phyloP scores from a whole-genome alignment of 2,888 invertebrate species.

The Microplitis manilae region DNA sequence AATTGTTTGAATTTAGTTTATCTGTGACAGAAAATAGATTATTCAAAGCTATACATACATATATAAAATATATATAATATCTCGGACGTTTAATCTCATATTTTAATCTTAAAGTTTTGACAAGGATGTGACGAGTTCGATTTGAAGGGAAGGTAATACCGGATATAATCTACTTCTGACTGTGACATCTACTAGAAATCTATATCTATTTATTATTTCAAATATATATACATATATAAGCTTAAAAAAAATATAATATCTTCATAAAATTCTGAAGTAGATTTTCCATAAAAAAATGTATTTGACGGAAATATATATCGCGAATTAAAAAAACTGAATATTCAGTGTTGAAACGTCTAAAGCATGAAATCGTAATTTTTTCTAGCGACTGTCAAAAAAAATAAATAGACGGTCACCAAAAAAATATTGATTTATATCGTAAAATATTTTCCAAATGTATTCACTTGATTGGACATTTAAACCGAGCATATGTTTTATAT shows the following conservation, averaged over 20 bases:
- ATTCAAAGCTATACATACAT: too few species aligned
- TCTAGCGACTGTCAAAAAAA: not conserved
- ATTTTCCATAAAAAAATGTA: too few species aligned
- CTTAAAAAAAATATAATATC: too few species aligned
- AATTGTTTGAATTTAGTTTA: not conserved
- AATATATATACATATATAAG: too few species aligned
- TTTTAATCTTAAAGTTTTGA: constrained; percentile 11
- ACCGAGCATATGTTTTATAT: constrained; percentile 19
- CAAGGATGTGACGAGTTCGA: constrained; percentile 2
- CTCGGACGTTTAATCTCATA: not conserved
- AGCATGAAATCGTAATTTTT: too few species aligned
- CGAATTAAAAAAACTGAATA: too few species aligned
- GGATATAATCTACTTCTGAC: constrained; percentile 6
- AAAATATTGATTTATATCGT: not conserved
- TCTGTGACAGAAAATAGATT: not conserved
- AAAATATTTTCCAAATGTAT: constrained; percentile 17
- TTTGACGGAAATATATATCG: too few species aligned
- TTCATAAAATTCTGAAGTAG: too few species aligned
- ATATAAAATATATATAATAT: not conserved
- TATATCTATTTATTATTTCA: too few species aligned
- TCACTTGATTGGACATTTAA: constrained; percentile 10
- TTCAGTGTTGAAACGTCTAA: too few species aligned
- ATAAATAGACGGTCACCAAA: not conserved
- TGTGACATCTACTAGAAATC: constrained; percentile 2
- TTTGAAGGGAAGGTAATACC: constrained; percentile 1